phyloP scores from a whole-genome alignment of 2,113 vertebrate species.

The Perccottus glenii region DNA sequence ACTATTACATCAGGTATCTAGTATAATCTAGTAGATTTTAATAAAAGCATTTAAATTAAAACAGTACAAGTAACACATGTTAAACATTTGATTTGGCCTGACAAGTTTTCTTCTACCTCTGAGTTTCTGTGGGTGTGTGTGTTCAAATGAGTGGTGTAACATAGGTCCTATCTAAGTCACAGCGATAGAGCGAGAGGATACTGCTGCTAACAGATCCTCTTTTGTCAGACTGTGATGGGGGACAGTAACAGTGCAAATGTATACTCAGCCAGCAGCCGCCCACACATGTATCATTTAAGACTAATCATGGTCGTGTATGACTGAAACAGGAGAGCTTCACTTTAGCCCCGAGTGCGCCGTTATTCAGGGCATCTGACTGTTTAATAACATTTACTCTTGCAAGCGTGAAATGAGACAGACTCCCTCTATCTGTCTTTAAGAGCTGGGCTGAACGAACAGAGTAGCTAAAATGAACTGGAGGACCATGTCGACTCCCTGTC shows the following conservation, averaged over 20 bases:
- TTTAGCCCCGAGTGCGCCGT: conserved; percentile 43
- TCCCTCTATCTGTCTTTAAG: conserved; percentile 70
- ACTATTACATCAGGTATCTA: too few species aligned
- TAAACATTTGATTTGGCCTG: neutral
- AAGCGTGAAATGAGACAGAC: conserved; percentile 72
- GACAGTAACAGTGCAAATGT: conserved; percentile 59
- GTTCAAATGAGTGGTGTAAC: conserved; percentile 59
- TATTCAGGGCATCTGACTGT: conserved; percentile 56
- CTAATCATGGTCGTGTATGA: conserved; percentile 46
- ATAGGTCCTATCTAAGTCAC: conserved; percentile 62
- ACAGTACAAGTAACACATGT: too few species aligned
- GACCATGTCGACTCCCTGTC: conserved; percentile 45
- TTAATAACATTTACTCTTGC: conserved; percentile 68
- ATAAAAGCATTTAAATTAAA: too few species aligned
- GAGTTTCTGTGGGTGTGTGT: conserved; percentile 13
- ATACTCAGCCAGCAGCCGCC: conserved; percentile 33
- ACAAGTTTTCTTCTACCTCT: conserved; percentile 15
- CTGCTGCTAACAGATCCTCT: conserved; percentile 80
- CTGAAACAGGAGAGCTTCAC: conserved; percentile 46
- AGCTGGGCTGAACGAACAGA: conserved; percentile 51
- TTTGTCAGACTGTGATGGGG: conserved; percentile 73
- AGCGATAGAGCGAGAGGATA: conserved; percentile 81
- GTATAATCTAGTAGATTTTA: too few species aligned
- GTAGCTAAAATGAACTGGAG: conserved; percentile 56
- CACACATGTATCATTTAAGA: conserved; percentile 34